Base-by-base conservation (phyloP, 1,140 invertebrate genomes). In the Cydia splendana region DNA sequence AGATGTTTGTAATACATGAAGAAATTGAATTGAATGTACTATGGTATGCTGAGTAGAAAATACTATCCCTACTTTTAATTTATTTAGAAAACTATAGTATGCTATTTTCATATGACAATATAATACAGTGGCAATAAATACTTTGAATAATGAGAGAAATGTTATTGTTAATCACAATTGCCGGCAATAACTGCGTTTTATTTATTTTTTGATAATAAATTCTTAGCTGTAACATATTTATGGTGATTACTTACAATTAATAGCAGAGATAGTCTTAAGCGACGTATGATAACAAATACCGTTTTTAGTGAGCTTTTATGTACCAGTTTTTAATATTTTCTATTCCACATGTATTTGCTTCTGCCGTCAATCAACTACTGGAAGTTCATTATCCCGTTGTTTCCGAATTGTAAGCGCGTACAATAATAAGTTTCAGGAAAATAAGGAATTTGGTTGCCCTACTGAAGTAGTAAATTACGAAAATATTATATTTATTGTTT, bases 101-200 rank as follows among this genome's bases (percentile, higher is more conserved):
- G 45, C 13, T 13, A 48, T 48, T 48, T 48, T 48, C 13, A 48
- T 48, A 48, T 48, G 4, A 48, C 45, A 48, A 15, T 2, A 3
- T 15, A 53, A 53, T 53, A 51, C 48, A n/a, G n/a, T 1, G n/a
- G 20, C 20, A 24, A 62, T 3, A 24, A 62, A 0, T 74, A 74
- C 24, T 74, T 48, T 20, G 7, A 6, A 45, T 74, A 42, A 6
- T 48, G n/a, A 12, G 10, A 20, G 65, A 34, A 13, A 18, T 51
- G 30, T 74, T 74, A 53, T 62, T 62, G 57, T 24, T 62, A 62
- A 62, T 24, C 57, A 62, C 20, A 62, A 18, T 62, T 62, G 20
- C 57, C 57, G 57, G 57, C 57, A 62, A 62, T 24, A 62, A 20
- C n/a, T 62, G 57, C 57, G 9, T 62, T 53, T 53, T 62, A 62